Percentiles rank a stretch among this genome's conserved stretches.
Evolutionary conservation across 2,113 vertebrate genomes (phyloP).

Genomic region (Cathartes aura): DNA sequence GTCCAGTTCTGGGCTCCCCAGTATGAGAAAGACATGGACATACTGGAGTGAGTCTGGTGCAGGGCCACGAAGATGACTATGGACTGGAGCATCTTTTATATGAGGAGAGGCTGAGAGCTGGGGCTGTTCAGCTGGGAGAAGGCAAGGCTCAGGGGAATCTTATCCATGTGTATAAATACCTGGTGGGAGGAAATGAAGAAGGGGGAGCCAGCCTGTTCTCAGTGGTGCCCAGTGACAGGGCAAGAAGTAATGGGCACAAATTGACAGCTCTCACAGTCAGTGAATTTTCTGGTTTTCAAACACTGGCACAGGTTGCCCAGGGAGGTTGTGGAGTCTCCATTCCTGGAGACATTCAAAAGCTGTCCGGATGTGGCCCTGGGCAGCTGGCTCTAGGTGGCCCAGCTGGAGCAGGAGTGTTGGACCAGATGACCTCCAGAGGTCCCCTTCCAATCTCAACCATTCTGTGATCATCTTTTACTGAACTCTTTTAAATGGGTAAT

Average conservation of each 20-base stretch:
- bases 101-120: neutral
- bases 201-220: neutral
- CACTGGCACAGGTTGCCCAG: neutral
- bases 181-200: neutral
- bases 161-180: neutral
- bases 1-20: neutral
- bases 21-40: neutral
- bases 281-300: neutral
- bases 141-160: neutral
- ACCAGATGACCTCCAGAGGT: neutral
- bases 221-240: neutral
- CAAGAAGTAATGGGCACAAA: neutral
- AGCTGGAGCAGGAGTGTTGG: neutral
- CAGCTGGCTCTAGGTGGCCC: neutral
- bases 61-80: neutral
- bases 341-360: neutral
- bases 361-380: neutral
- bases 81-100: neutral
- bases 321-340: neutral
- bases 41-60: neutral
- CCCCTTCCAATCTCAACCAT: neutral
- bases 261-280: neutral
- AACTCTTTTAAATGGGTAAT: neutral
- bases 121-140: neutral
- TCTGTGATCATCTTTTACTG: neutral